These are phyloP conservation scores for Cecropterus lyciades DNA, from an alignment of 1,140 invertebrate species.

Conservation along the genomic window DNA sequence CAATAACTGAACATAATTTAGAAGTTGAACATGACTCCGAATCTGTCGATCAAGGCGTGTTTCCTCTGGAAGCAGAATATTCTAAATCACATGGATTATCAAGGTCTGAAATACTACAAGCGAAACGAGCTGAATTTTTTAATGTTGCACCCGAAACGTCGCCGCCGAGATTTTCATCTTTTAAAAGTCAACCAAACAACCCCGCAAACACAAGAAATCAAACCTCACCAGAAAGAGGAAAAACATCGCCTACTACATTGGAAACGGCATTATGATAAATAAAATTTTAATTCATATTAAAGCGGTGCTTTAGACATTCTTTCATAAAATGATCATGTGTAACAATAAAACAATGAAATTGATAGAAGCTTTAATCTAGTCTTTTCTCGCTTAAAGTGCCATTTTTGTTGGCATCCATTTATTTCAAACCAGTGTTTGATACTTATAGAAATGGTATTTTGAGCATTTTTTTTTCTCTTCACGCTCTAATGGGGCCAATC, in stretches of 20 bases:
- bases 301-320: constrained; percentile 65
- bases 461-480: constrained; percentile 45
- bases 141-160: constrained; percentile 65
- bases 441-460: constrained; percentile 52
- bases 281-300: constrained; percentile 41
- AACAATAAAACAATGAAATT: constrained; percentile 59
- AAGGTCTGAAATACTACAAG: constrained; percentile 82
- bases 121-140: constrained; percentile 85
- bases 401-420: constrained; percentile 61
- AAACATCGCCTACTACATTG: constrained; percentile 80
- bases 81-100: constrained; percentile 62
- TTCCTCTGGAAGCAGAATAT: constrained; percentile 63
- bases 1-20: constrained; percentile 64
- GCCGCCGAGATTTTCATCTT: constrained; percentile 66
- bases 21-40: constrained; percentile 53
- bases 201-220: constrained; percentile 48
- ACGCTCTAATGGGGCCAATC: constrained; percentile 76
- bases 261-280: constrained; percentile 87
- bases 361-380: constrained; percentile 83
- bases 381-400: constrained; percentile 75
- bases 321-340: constrained; percentile 47
- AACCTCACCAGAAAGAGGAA: constrained; percentile 68
- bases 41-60: constrained; percentile 62
- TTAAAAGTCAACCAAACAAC: constrained; percentile 55
- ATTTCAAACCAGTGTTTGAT: constrained; percentile 57